Conservation (phyloP, 2,113 vertebrate genomes). For the Dolichallabes microphthalmus region DNA sequence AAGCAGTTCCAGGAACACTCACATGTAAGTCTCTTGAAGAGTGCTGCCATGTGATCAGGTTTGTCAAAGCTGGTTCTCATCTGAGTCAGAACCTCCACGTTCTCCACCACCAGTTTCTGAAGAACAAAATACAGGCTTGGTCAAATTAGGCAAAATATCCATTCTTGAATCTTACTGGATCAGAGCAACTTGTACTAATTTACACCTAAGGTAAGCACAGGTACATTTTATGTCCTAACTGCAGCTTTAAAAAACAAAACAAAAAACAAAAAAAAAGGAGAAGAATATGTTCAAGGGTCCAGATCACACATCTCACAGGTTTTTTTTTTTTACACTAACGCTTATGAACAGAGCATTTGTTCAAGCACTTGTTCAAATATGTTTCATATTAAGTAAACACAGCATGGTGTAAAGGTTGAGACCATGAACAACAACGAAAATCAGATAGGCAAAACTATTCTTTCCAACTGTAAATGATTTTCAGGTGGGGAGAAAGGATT, state of each 20-base stretch:
- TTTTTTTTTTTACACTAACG: not conserved
- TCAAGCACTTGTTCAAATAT: conserved; percentile 13
- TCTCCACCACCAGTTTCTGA: conserved; percentile 98
- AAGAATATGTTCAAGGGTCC: not conserved
- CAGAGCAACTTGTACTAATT: not conserved
- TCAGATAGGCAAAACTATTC: conserved; percentile 35
- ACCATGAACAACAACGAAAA: not conserved
- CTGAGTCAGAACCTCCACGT: conserved; percentile 94
- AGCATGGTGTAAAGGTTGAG: not conserved
- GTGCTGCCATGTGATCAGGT: conserved; percentile 95
- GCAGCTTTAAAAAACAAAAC: not conserved
- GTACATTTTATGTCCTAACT: not conserved
- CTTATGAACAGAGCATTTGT: not conserved
- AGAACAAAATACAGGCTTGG: conserved; percentile 22
- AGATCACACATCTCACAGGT: not conserved
- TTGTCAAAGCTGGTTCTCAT: conserved; percentile 99
- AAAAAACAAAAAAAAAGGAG: not conserved
- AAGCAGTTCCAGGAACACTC: conserved; percentile 42
- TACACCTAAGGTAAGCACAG: not conserved
- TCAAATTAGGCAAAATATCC: conserved; percentile 26
- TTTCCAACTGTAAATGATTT: conserved; percentile 36
- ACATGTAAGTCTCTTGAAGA: conserved; percentile 97
- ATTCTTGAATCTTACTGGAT: not conserved
- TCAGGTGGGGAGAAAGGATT: conserved; percentile 27
- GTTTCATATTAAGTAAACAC: not conserved